Evolutionary conservation across 37 sponge, comb jelly and placozoan species (phyloP), one percentile per base, ranked within the genome.

Genomic region (Ianthella basta): DNA sequence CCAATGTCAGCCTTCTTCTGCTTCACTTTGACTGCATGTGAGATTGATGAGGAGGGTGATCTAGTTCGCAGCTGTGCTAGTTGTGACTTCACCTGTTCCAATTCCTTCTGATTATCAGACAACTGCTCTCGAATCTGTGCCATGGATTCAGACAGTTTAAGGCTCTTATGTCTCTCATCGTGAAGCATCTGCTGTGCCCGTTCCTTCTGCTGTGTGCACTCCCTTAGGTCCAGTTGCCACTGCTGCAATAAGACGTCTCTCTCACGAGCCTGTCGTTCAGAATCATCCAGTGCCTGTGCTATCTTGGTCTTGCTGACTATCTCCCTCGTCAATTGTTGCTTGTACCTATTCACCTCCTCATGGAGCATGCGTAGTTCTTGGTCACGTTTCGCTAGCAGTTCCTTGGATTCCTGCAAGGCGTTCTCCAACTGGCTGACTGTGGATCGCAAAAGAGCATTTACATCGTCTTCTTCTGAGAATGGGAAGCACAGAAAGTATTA

Each of bases 201-300:
- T 61, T 87, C 86, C 29, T 56, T 60, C 39, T 85, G 85, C 12
- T 66, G 78, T 32, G 77, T 80, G 33, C 41, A 68, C 60, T 90
- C 90, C 54, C 68, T 81, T 73, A 87, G 64, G 70, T 91, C 88
- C 66, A 89, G 55, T 82, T 92, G 93, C 93, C 93, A 92, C n/a
- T 84, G 30, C 69, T 92, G 87, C 32, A 87, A 57, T 14, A 89
- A 50, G 27, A 79, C 87, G 30, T 89, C 90, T 78, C 89, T 55
- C 18, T 89, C 90, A 27, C 60, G n/a, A 3, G 85, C 90, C 34
- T 92, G 93, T 14, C 69, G 25, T 40, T 81, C 83, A 33, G 89
- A 89, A 56, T 87, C 84, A 57, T 92, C 90, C 19, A 92, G 63
- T 0, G 87, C 63, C 74, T 89, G 87, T 10, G 90, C 90, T 25